phyloP scores from a whole-genome alignment of 2,113 vertebrate species.

The Rhombomys opimus region DNA sequence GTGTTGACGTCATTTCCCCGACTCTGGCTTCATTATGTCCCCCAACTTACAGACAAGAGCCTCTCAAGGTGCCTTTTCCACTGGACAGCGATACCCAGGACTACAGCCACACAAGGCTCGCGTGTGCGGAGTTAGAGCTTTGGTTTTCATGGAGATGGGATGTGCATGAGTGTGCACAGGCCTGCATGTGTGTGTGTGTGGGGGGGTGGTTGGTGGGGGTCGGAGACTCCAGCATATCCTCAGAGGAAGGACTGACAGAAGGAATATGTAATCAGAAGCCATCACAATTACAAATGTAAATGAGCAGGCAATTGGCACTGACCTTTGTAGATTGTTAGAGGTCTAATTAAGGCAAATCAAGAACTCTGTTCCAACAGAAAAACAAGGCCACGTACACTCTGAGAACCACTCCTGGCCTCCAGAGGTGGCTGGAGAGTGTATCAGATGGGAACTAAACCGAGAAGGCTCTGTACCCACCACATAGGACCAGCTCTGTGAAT shows the following conservation, averaged over 20 bases:
- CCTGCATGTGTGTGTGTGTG: neutral
- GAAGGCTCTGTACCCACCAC: neutral
- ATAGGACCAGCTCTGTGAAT: neutral
- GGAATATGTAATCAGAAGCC: constrained; percentile 88
- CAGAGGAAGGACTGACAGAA: constrained; percentile 81
- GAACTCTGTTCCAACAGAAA: constrained; percentile 82
- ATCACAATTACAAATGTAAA: constrained; percentile 90
- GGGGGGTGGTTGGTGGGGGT: neutral
- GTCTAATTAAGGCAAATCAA: constrained; percentile 90
- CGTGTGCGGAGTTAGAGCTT: neutral
- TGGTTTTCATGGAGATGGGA: neutral
- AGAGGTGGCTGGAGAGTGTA: neutral
- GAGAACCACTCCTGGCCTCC: constrained; percentile 67
- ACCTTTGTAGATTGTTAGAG: constrained; percentile 90
- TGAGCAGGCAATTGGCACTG: constrained; percentile 88
- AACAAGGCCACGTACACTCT: constrained; percentile 80
- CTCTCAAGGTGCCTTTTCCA: constrained; percentile 67
- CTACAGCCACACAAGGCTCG: constrained; percentile 63
- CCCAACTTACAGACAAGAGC: constrained; percentile 72
- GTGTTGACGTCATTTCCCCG: constrained; percentile 90
- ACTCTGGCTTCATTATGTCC: constrained; percentile 90
- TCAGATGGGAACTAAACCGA: neutral
- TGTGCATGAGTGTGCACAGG: neutral
- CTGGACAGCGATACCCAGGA: neutral
- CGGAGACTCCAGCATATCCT: neutral